Percentiles rank a stretch among this genome's conserved stretches.
Evolutionary conservation across 2,888 invertebrate species (phyloP).

Genomic region (Pasiphila rectangulata): DNA sequence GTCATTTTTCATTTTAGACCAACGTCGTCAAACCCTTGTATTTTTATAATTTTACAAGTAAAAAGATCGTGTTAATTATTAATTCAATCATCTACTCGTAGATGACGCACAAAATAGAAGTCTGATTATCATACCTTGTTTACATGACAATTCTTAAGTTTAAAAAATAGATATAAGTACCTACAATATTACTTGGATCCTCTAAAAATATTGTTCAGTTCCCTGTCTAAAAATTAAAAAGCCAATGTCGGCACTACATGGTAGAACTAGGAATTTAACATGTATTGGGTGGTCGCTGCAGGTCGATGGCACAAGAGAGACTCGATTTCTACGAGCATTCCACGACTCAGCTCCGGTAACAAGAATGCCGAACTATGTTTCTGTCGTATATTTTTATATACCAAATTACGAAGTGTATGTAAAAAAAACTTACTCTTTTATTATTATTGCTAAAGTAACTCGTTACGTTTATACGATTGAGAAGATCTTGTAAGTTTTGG

Average conservation of each 20-base stretch:
- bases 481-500: too few relatives aligned
- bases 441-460: too few relatives aligned
- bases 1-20: not conserved
- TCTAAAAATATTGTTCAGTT: too few relatives aligned
- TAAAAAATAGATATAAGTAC: too few relatives aligned
- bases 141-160: too few relatives aligned
- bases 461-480: too few relatives aligned
- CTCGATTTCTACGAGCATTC: constrained; percentile 25
- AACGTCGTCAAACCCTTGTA: not conserved
- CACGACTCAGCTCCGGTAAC: constrained; percentile 11
- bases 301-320: constrained; percentile 35
- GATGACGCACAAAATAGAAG: too few relatives aligned
- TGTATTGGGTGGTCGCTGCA: constrained; percentile 33
- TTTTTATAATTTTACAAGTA: constrained; percentile 3
- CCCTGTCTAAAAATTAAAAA: too few relatives aligned
- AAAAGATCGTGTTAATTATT: too few relatives aligned
- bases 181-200: too few relatives aligned
- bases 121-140: too few relatives aligned
- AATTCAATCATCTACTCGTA: too few relatives aligned
- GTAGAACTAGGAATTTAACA: constrained; percentile 30
- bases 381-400: not conserved
- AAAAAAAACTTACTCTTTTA: not conserved
- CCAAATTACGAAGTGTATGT: not conserved
- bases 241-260: constrained; percentile 22
- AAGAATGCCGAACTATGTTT: constrained; percentile 5